Evolutionary conservation across 2,797 vertebrate genomes (phyloP), one percentile per base, ranked within the genome.

Genomic region (Echiichthys vipera): DNA sequence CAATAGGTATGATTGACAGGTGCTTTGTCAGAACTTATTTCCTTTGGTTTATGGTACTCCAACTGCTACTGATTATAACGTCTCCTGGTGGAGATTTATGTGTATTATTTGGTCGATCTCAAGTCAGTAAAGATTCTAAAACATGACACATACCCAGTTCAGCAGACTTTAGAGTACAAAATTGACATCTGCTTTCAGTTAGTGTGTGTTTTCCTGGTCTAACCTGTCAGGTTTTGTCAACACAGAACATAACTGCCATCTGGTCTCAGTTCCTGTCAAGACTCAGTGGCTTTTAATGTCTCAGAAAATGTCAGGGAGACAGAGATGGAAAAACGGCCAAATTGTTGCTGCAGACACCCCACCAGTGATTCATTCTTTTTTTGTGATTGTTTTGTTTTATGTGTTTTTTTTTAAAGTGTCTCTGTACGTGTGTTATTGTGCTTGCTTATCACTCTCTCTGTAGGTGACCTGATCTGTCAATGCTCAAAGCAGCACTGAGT

Each of bases 1-100:
- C 91, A 0, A 80, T 91, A 42, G 91, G 92, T 93, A 54, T 46
- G 83, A 40, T 0, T 1, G 5, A 5, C 25, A 0, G 0, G 2
- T 50, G 14, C n/a, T 6, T n/a, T 59, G 1, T 13, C 5, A 2
- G 17, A n/a, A 36, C 15, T 1, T 5, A 13, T 54, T 46, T 34
- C 2, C 3, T 30, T 51, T 14, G 3, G 3, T 15, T 39, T 5
- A 13, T 55, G 10, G 9, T 29, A 18, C 22, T 63, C 45, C 10
- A 20, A 2, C 13, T 29, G 12, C 5, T 34, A 1, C 45, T 42
- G 46, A 47, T 13, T 9, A 12, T 18, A 13, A 1, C 5, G 15
- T 15, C 10, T 29, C n/a, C n/a, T n/a, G n/a, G n/a, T 14, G 1
- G 37, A 53, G 29, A 14, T 40, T 11, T 24, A 7, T 12, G 14